Percentiles rank a stretch among this genome's conserved stretches.
Conservation (phyloP, 2,888 invertebrate species). For the Suillia variegata region DNA sequence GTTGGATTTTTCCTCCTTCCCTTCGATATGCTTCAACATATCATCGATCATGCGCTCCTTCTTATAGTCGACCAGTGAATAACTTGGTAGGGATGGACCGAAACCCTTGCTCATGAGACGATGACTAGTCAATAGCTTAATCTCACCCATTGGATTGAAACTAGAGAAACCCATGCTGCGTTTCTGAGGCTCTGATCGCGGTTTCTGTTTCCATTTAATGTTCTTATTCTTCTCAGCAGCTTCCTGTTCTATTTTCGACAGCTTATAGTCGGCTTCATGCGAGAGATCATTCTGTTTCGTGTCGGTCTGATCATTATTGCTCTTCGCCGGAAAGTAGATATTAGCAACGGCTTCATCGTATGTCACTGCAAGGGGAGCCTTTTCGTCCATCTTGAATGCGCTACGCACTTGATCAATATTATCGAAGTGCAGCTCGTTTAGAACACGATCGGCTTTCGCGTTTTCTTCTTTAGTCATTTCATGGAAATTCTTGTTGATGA, state of each 20-base stretch:
- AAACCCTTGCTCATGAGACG: constrained; percentile 50
- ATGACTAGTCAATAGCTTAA: constrained; percentile 55
- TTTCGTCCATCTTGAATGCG: neutral
- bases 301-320: constrained; percentile 39
- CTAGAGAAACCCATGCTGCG: constrained; percentile 26
- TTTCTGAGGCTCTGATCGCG: constrained; percentile 24
- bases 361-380: constrained; percentile 2
- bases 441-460: neutral
- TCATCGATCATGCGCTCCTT: constrained; percentile 36
- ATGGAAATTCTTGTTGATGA: neutral
- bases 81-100: constrained; percentile 54
- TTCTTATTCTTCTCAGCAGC: constrained; percentile 35
- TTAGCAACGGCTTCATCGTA: constrained; percentile 8
- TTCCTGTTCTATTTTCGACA: constrained; percentile 59
- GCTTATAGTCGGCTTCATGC: constrained; percentile 59
- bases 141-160: constrained; percentile 50
- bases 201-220: neutral
- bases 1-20: neutral
- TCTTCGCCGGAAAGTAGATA: constrained; percentile 5
- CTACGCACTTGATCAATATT: neutral
- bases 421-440: neutral
- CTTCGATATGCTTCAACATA: constrained; percentile 33
- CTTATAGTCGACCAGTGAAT: constrained; percentile 34
- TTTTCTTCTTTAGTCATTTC: too few relatives aligned
- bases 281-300: constrained; percentile 50